These are phyloP conservation scores for Acleris emargana DNA, from an alignment of 2,888 invertebrate species.

Conservation along the genomic window DNA sequence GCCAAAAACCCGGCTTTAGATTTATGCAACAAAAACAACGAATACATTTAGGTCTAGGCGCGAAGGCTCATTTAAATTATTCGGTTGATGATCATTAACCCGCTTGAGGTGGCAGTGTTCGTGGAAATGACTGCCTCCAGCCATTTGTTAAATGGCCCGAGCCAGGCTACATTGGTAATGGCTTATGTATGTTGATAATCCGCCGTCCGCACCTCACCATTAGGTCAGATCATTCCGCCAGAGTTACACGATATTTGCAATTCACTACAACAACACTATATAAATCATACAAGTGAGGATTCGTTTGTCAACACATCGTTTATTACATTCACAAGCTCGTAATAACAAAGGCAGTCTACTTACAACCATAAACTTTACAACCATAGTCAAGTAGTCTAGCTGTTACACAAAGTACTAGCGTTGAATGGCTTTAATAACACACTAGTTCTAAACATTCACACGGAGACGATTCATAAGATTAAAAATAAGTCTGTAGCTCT, in stretches of 20 bases:
- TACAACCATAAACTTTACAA: constrained; percentile 41
- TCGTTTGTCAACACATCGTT: constrained; percentile 53
- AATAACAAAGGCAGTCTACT: constrained; percentile 46
- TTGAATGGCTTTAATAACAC: constrained; percentile 16
- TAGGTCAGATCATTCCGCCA: constrained; percentile 1
- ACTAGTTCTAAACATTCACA: constrained; percentile 10
- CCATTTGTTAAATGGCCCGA: constrained; percentile 34
- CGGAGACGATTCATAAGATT: not conserved
- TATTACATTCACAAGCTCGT: constrained; percentile 53
- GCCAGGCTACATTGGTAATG: constrained; percentile 29
- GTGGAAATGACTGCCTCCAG: constrained; percentile 30
- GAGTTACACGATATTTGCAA: constrained; percentile 10
- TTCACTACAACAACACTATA: constrained; percentile 16
- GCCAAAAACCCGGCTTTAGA: not conserved
- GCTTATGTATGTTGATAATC: constrained; percentile 31
- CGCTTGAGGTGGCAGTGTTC: constrained; percentile 29
- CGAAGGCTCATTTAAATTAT: constrained; percentile 34
- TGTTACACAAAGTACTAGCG: constrained; percentile 23
- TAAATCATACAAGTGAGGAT: constrained; percentile 45
- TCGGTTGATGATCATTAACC: constrained; percentile 35
- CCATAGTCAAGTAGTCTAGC: constrained; percentile 38
- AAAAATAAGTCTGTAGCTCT: too few relatives aligned
- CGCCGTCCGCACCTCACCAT: constrained; percentile 6
- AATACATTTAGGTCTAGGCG: constrained; percentile 34
- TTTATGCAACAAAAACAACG: constrained; percentile 14